Conservation (phyloP, 2,113 vertebrate genomes). For the Oncorhynchus keta region DNA sequence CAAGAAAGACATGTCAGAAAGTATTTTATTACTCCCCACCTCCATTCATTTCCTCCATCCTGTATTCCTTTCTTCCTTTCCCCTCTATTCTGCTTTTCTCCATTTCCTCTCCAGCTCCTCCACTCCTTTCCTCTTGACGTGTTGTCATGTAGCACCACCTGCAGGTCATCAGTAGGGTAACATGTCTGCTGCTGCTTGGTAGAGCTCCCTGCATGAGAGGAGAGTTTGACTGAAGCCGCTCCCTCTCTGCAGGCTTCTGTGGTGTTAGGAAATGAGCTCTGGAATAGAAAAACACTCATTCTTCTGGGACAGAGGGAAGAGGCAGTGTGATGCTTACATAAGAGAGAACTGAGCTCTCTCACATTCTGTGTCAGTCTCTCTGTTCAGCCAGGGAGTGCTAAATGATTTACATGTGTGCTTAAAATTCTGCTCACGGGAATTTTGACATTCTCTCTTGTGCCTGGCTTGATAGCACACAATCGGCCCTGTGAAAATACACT, state of each 20-base stretch:
- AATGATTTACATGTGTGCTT: constrained; percentile 70
- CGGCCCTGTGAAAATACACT: not conserved
- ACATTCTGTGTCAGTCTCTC: constrained; percentile 41
- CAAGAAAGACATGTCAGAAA: too few species aligned
- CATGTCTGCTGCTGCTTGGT: constrained; percentile 38
- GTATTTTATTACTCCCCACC: not conserved
- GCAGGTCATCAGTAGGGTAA: constrained; percentile 78
- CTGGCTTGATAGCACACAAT: not conserved
- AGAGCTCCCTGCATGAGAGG: not conserved
- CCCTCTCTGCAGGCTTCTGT: not conserved
- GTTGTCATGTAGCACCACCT: constrained; percentile 92
- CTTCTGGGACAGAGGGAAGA: constrained; percentile 52
- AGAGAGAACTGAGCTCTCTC: constrained; percentile 47
- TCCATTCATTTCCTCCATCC: too few species aligned
- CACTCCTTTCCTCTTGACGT: constrained; percentile 45
- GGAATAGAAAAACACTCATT: constrained; percentile 36
- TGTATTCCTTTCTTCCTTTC: too few species aligned
- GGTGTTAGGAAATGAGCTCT: constrained; percentile 19
- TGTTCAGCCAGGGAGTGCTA: constrained; percentile 53
- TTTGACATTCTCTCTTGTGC: constrained; percentile 40
- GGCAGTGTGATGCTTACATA: constrained; percentile 35
- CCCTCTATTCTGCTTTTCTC: too few species aligned
- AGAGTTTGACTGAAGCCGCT: not conserved
- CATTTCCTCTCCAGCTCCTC: not conserved
- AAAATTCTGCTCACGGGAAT: constrained; percentile 53